Base-by-base conservation (phyloP, 30 jellyfish, hydroid and myxozoan species). In the Aurelia sp. region DNA sequence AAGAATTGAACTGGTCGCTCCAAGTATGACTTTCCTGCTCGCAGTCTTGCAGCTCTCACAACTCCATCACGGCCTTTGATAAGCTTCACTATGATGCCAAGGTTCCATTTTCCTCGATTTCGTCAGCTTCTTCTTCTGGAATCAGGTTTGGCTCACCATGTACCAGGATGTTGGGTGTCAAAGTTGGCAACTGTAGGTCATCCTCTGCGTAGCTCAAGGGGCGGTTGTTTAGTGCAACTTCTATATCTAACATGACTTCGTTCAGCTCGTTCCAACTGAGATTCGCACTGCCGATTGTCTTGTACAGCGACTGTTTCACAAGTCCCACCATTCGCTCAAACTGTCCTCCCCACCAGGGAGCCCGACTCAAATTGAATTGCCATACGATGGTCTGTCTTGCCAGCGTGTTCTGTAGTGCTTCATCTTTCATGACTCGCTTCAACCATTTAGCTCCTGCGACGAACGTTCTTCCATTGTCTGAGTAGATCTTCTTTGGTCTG, bases 291-390 rank as follows among this genome's bases (percentile, higher is more conserved):
- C 33, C 33, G 33, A 27, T 27, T 27, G 33, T 27, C 33, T 27
- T 27, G 33, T 27, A 27, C 33, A 27, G 33, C 33, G 33, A 27
- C 33, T 27, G 33, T 27, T 27, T 27, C 33, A 27, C 33, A 27
- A 27, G 33, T 27, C 33, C 33, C 33, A 27, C 33, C 33, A 27
- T 27, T 27, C 91, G 57, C 76, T 81, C 91, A 68, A 81, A 81
- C 60, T 68, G 86, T 50, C 91, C 91, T 3, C 87, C 91, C 91
- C 91, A 65, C 87, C 91, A 81, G 47, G 87, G 75, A 13, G 85
- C 76, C 22, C 47, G 41, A 40, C 82, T 77, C 64, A 57, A 31
- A 62, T 61, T 61, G 33, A 57, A 55, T 62, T 57, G 62, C 83
- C 88, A 79, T 33, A 13, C 23, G 12, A 77, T 77, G 18, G 3